Base-by-base conservation (phyloP, 2,113 vertebrate species). In the Setophaga coronata region DNA sequence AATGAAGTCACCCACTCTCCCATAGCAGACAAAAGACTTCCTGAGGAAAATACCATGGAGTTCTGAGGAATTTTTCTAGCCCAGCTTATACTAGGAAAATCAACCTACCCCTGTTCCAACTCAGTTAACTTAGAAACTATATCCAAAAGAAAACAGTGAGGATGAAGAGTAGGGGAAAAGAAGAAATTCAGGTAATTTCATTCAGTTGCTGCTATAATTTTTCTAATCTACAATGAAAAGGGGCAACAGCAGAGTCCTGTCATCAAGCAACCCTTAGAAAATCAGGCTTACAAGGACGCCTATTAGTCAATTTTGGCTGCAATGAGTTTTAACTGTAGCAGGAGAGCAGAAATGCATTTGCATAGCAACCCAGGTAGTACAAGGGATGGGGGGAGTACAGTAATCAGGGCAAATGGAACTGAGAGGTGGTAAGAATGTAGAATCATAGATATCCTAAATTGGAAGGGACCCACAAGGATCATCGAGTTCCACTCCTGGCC, bases 401-500 rank as follows among this genome's bases (percentile, higher is more conserved):
- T 40, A n/a, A 70, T 42, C 45, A 70, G 6, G 9, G 17, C 4
- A 73, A 69, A 53, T 53, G 15, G 33, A 72, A 24, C 51, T 79
- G 53, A 50, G 66, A 58, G 10, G 10, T 50, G 34, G 21, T 34
- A 65, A 79, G 34, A 82, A 21, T 58, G 20, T 42, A 50, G 20
- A 50, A 31, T 67, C 20, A 36, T 14, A 36, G 31, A 31, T 76
- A 86, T 42, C 31, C 25, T 50, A 42, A 58, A 60, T 6, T 67
- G 20, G 31, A 77, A 58, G 26, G 13, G 20, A 31, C 17, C 4
- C 8, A 26, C 7, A 50, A 31, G 53, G 18, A 36, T 43, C 13
- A 67, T 34, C 0, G 0, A 31, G 17, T 86, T 17, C 20, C 31
- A 1, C 5, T 58, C 19, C 26, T 58, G 26, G 43, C 7, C 61